These are phyloP conservation scores for Cynopterus sphinx DNA, from an alignment of 2,797 vertebrate species.

Conservation along the genomic window DNA sequence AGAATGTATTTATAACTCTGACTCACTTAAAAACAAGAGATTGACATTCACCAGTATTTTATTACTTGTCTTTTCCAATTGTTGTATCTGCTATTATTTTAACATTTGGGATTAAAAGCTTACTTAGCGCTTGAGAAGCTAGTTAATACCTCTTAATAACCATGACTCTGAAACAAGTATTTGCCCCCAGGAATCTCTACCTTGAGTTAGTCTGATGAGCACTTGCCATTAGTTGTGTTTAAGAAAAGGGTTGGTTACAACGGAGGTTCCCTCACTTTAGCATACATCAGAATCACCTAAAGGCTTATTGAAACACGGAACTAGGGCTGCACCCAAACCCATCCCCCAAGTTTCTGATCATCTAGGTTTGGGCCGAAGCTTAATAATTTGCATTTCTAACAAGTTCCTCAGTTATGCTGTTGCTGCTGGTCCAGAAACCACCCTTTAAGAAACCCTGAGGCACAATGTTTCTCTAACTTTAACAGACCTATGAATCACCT, in stretches of 20 bases:
- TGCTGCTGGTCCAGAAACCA: not conserved
- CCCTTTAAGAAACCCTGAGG: not conserved
- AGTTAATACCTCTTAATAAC: constrained; percentile 45
- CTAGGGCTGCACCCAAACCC: not conserved
- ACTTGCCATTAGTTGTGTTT: not conserved
- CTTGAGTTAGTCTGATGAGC: not conserved
- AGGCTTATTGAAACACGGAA: not conserved
- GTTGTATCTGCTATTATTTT: constrained; percentile 40
- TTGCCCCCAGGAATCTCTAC: not conserved
- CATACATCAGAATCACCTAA: not conserved
- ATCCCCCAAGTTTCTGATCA: not conserved
- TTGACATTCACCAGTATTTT: not conserved
- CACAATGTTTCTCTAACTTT: not conserved
- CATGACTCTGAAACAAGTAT: not conserved
- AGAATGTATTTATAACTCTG: constrained; percentile 1
- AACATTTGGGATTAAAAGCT: constrained; percentile 40
- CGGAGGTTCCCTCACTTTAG: not conserved
- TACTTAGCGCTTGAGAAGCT: constrained; percentile 23
- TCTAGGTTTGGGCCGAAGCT: not conserved
- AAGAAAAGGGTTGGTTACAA: not conserved
- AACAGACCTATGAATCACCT: not conserved
- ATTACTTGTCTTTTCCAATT: constrained; percentile 27
- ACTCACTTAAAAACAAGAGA: constrained; percentile 27
- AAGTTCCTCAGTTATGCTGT: not conserved
- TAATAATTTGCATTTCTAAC: not conserved